phyloP scores from a whole-genome alignment of 2,797 vertebrate genomes.

The Tamandua tetradactyla region DNA sequence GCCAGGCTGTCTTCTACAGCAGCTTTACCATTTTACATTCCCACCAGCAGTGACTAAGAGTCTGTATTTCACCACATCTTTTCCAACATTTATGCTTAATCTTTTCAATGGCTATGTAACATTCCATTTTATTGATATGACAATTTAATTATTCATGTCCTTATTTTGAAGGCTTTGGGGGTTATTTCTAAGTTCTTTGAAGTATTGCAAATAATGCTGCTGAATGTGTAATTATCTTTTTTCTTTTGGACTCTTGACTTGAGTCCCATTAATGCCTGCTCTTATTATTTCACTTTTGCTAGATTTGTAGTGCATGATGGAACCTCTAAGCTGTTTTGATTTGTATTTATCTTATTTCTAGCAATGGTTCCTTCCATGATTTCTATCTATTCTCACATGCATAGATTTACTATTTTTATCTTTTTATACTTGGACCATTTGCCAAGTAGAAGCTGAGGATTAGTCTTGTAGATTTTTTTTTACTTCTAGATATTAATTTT shows the following conservation, averaged over 20 bases:
- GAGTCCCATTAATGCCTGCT: background rate
- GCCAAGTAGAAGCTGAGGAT: constrained; percentile 35
- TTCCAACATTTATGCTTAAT: no score
- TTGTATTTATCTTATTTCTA: constrained; percentile 25
- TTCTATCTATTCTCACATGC: background rate
- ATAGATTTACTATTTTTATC: background rate
- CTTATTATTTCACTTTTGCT: constrained; percentile 43
- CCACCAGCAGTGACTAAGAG: no score
- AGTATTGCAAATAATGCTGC: background rate
- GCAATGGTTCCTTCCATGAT: background rate
- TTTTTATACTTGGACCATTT: constrained; percentile 13
- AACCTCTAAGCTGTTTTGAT: background rate
- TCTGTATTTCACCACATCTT: no score
- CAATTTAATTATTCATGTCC: background rate
- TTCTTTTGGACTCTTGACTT: constrained; percentile 12
- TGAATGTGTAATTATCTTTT: background rate
- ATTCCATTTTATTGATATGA: background rate
- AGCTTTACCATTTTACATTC: no score
- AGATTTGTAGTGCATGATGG: background rate
- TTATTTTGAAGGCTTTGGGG: background rate
- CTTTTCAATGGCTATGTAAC: no score
- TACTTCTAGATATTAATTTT: constrained; percentile 52
- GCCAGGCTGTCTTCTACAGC: no score
- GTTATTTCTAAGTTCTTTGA: constrained; percentile 27
- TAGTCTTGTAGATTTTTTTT: constrained; percentile 12